A percentile compares a stretch with the other conserved stretches of the same genome.
phyloP scores from a whole-genome alignment of 2,113 vertebrate species.

The Daphoenositta chrysoptera region DNA sequence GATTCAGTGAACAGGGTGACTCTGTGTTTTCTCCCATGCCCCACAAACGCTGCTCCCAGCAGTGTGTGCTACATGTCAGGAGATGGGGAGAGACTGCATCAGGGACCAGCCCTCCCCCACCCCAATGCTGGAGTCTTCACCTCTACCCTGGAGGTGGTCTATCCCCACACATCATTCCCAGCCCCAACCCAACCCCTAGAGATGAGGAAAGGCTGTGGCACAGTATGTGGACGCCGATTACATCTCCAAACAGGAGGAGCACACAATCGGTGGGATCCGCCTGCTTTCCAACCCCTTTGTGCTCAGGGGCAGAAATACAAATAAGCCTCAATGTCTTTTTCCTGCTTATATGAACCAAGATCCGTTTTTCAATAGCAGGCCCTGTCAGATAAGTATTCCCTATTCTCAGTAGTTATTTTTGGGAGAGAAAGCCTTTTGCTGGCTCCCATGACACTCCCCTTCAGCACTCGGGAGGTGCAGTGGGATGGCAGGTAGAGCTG shows the following conservation, averaged over 20 bases:
- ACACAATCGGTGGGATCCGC: conserved; percentile 37
- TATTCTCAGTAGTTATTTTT: conserved; percentile 21
- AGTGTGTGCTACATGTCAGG: fast-evolving
- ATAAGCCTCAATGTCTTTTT: conserved; percentile 53
- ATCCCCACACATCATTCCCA: neutral
- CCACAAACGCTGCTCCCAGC: fast-evolving
- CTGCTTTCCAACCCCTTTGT: conserved; percentile 56
- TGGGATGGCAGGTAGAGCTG: neutral
- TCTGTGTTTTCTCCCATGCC: neutral
- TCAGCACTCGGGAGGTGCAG: neutral
- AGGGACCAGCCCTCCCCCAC: neutral
- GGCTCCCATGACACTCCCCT: neutral
- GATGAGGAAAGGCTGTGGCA: conserved; percentile 32
- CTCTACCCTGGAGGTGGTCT: neutral
- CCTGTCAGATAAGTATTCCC: conserved; percentile 28
- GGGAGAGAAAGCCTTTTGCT: neutral
- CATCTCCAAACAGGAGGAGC: conserved; percentile 56
- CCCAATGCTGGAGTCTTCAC: neutral
- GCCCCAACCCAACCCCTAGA: neutral
- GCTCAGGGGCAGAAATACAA: conserved; percentile 54
- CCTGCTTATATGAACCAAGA: conserved; percentile 45
- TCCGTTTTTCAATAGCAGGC: conserved; percentile 46
- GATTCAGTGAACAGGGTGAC: neutral
- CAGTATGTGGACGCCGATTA: conserved; percentile 15
- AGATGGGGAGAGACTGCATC: neutral